Base-by-base conservation (phyloP, 2,113 vertebrate genomes). In the Mus pahari region DNA sequence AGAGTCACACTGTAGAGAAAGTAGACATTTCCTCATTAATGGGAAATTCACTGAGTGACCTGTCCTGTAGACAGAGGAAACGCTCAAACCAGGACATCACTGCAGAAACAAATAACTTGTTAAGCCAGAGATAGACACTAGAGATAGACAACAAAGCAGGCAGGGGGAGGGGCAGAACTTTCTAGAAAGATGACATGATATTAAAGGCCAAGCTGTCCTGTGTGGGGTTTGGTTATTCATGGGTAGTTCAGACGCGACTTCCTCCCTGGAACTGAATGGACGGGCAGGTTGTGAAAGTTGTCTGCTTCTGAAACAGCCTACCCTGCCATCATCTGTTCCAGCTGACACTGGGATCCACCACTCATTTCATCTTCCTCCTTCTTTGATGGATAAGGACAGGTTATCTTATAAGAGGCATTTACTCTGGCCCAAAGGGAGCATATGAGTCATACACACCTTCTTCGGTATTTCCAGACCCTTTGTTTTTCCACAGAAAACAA, bases 381-480 rank as follows among this genome's bases (percentile, higher is more conserved):
- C 1, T 53, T 45, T 19, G 64, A 75, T 36, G 75, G 2, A 22
- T 22, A 17, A 95, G 78, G 22, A 55, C 13, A 24, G 64, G 28
- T 60, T 83, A 62, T 82, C 58, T 95, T 62, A 86, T 83, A n/a
- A 62, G 90, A 91, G 16, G 20, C 70, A 77, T 92, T 77, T 68
- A 36, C 20, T 86, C 9, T 66, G 28, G 14, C 12, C 22, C 20
- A 28, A 33, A 60, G 53, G 24, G 39, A 36, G 60, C 2, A 12
- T 42, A 6, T 89, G 50, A 73, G 14, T 7, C 17, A 81, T 16
- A 20, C 4, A 45, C 68, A 58, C 12, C 16, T 83, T 33, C 70
- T 87, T 66, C 60, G 50, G 31, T 84, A n/a, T 97, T 94, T 95
- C 78, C 50, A 36, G 28, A 79, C 17, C 42, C 66, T 75, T 79